phyloP scores from a whole-genome alignment of 2,797 vertebrate species.

The Spinus pinus region DNA sequence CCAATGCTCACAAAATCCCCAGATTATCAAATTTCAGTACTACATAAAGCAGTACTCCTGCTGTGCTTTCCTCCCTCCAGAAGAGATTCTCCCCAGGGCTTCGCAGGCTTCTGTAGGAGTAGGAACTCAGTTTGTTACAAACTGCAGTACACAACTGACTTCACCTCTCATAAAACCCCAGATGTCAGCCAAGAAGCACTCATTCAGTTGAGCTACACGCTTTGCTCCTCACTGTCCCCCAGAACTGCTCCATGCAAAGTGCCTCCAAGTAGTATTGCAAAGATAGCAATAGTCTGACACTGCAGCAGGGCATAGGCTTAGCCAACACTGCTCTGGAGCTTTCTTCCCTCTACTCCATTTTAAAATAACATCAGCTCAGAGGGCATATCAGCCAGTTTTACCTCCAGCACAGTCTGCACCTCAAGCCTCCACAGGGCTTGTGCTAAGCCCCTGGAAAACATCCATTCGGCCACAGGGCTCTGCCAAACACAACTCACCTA shows the following conservation, averaged over 20 bases:
- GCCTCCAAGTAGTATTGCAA: neutral
- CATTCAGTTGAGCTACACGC: accelerated
- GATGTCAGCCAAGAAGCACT: neutral
- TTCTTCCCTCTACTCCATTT: neutral
- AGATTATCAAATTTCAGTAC: neutral
- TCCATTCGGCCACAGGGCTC: neutral
- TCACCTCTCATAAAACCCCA: neutral
- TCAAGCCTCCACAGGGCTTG: neutral
- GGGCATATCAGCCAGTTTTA: neutral
- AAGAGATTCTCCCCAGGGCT: neutral
- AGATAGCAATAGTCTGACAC: neutral
- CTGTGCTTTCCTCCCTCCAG: neutral
- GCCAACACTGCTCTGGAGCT: neutral
- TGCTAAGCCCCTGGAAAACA: neutral
- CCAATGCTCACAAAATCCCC: neutral
- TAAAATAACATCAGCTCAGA: neutral
- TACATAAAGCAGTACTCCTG: neutral
- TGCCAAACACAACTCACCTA: neutral
- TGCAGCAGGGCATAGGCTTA: neutral
- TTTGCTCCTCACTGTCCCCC: neutral
- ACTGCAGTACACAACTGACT: neutral
- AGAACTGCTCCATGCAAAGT: neutral
- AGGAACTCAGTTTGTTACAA: neutral
- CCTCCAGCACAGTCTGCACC: neutral
- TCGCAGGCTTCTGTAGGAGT: neutral